Evolutionary conservation across 2,888 invertebrate species (phyloP), one percentile per base, ranked within the genome.

Genomic region (Megastigmus dorsalis): DNA sequence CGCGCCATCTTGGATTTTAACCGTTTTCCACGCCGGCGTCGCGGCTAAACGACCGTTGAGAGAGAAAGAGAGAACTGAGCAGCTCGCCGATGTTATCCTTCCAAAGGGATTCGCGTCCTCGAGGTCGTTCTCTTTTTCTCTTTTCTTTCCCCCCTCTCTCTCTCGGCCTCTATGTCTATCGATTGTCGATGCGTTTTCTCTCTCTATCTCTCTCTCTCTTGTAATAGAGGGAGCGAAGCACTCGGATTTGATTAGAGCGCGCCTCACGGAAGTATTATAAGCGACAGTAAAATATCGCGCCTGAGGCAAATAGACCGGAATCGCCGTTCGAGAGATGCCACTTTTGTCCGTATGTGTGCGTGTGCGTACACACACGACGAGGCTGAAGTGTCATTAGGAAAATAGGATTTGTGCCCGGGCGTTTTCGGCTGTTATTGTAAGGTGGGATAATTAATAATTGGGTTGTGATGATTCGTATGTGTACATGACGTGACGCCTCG

Each of bases 171-270:
- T 15, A 18, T 10, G 18, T 33, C 0, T 43, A 66, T 66, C 54
- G 66, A 54, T 54, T 59, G 50, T n/a, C 48, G 33, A 57, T 48
- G 23, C n/a, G 18, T n/a, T n/a, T n/a, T n/a, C 41, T 33, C 28
- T 62, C 48, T 13, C 15, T 54, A n/a, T 15, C 54, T 33, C 4
- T 41, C 13, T 3, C 13, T 4, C 2, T 2, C 45, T 18, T 45
- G 18, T 45, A 18, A n/a, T n/a, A n/a, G n/a, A n/a, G n/a, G n/a
- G n/a, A n/a, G 62, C 43, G 33, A 6, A 10, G 18, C 57, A 57
- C 57, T 65, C 48, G 57, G 41, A 73, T 66, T 66, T 73, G 59
- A 66, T 73, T 73, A 73, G 43, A 45, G 45, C 2, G 23, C 28
- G 43, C n/a, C n/a, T 66, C 52, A 73, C 60, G 72, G 43, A 66